Base-by-base conservation (phyloP, 1,140 invertebrate genomes). In the Apis cerana region DNA sequence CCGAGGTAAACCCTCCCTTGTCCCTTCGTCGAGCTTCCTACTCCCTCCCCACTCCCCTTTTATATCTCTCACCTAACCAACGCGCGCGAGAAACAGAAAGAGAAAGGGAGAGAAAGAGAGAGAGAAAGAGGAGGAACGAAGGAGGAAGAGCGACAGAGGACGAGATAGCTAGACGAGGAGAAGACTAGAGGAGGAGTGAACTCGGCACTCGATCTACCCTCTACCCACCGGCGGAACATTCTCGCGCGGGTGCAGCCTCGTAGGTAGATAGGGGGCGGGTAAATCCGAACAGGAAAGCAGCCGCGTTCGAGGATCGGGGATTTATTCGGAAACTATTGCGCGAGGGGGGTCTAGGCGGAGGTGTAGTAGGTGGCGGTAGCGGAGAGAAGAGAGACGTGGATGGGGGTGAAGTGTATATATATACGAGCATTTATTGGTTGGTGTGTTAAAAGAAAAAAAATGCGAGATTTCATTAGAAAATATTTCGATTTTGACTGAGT, bases 261-360 rank as follows among this genome's bases (percentile, higher is more conserved):
- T 89, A 88, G 83, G 86, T 91, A 89, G 88, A 91, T 91, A 90
- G 72, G 79, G 77, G 85, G 86, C 86, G 85, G 77, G 87, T 92
- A 93, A 93, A 93, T 93, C 90, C 89, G 86, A 92, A 91, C 85
- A 90, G 87, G 84, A 86, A 88, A 89, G 89, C 89, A 91, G 89
- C 89, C 88, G 90, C 92, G 89, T 89, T 87, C 87, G 91, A 91
- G 90, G 90, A 92, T 90, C 91, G 91, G 91, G 92, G 92, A 93
- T 93, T 93, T 93, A 93, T 92, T 91, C 90, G 90, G 92, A 93
- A 93, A 93, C 93, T 93, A 93, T 93, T 92, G 93, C 93, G 86
- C 88, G 90, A 83, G 64, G 84, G 78, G 83, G 78, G 50, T 70
- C 52, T 21, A 21, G 58, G 15, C 56, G 64, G 81, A 67, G 86